Conservation (phyloP, 2,113 vertebrate genomes). For the Danionella cerebrum region DNA sequence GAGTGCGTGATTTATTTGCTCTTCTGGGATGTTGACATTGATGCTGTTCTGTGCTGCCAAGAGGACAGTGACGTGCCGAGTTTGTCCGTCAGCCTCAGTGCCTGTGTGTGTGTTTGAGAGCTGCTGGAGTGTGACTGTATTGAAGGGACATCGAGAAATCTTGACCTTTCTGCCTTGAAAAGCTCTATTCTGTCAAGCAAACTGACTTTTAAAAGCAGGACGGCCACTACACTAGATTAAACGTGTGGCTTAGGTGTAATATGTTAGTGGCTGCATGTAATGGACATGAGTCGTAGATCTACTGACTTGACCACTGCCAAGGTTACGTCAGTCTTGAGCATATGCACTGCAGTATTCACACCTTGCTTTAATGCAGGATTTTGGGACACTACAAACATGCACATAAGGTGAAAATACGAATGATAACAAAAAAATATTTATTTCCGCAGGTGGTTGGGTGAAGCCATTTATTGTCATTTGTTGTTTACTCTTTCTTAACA, state of each 20-base stretch:
- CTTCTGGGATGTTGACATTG: conserved; percentile 4
- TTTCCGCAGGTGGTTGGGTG: no score
- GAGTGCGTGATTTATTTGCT: conserved; percentile 20
- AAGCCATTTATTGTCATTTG: no score
- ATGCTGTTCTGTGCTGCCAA: background rate
- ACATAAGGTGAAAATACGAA: no score
- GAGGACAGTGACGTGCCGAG: background rate
- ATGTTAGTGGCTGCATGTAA: conserved; percentile 20
- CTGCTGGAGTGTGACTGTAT: background rate
- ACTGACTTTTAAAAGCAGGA: conserved; percentile 23
- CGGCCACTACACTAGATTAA: conserved; percentile 37
- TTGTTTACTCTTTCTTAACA: no score
- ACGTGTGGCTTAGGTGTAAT: conserved; percentile 34
- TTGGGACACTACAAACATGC: no score
- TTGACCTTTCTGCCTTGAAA: conserved; percentile 32
- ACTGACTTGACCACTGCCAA: conserved; percentile 37
- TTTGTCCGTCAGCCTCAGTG: background rate
- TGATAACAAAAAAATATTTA: no score
- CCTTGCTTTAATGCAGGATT: no score
- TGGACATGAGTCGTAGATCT: conserved; percentile 32
- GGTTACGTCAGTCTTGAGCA: conserved; percentile 31
- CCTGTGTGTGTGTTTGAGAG: background rate
- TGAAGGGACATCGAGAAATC: conserved; percentile 15
- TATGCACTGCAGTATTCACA: background rate
- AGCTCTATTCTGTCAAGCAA: conserved; percentile 20